Evolutionary conservation across 1,140 invertebrate species (phyloP).

Genomic region (Drosophila melanica): DNA sequence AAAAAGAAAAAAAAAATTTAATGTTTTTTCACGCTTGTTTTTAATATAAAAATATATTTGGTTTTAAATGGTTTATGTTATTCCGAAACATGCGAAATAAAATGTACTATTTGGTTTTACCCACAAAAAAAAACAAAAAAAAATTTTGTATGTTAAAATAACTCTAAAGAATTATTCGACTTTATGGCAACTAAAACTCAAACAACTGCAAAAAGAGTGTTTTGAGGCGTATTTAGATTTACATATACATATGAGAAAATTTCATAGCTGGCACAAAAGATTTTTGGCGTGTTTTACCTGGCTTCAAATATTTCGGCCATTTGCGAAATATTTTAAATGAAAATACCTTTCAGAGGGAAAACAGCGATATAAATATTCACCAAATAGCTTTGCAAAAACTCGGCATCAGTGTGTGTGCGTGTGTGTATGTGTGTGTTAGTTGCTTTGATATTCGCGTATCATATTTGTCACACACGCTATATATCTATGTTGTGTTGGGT

Average conservation of each 20-base stretch:
- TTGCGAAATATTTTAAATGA: constrained; percentile 49
- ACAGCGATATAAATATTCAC: constrained; percentile 47
- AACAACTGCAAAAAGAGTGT: neutral
- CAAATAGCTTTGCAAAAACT: constrained; percentile 43
- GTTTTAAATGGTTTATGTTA: too few species aligned
- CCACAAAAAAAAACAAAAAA: too few species aligned
- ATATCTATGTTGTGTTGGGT: constrained; percentile 11
- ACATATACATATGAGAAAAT: constrained; percentile 1
- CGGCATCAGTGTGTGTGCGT: neutral
- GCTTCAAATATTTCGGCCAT: constrained; percentile 39
- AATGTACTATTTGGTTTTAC: too few species aligned
- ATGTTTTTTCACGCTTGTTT: too few species aligned
- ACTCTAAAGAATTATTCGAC: too few species aligned
- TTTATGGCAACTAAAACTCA: neutral
- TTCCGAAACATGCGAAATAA: too few species aligned
- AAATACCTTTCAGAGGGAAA: constrained; percentile 39
- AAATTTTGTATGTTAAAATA: too few species aligned
- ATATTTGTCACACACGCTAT: constrained; percentile 37
- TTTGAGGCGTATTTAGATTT: neutral
- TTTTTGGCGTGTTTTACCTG: constrained; percentile 43
- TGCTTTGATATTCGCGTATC: constrained; percentile 32
- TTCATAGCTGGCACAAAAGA: constrained; percentile 35
- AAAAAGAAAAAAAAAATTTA: too few species aligned
- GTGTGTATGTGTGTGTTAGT: constrained; percentile 18
- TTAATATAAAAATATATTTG: too few species aligned